Conservation (phyloP, 1,140 invertebrate species). For the Hirudo medicinalis region DNA sequence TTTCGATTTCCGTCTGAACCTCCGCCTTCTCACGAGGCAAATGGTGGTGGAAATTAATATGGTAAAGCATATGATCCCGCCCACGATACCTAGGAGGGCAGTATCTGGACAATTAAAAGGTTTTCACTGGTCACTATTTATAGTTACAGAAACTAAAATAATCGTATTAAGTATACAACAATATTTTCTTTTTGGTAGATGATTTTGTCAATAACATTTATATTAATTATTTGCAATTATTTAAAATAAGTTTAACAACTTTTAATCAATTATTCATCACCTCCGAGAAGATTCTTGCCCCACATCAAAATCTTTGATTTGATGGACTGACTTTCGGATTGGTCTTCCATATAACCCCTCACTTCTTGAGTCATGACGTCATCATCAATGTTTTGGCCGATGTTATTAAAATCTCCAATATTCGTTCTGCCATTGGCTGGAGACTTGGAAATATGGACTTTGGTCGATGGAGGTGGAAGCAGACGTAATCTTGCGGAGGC, state of each 20-base stretch:
- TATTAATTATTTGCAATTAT: no score
- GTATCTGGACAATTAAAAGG: neutral
- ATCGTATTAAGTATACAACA: neutral
- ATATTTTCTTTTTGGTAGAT: neutral
- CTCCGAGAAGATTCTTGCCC: no score
- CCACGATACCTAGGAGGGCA: neutral
- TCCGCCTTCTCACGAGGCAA: neutral
- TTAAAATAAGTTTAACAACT: no score
- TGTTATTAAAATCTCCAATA: neutral
- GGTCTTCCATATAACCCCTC: neutral
- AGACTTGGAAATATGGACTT: neutral
- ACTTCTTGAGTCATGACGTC: neutral
- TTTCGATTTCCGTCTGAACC: neutral
- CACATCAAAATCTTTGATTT: neutral
- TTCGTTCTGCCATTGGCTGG: neutral
- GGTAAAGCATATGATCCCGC: neutral
- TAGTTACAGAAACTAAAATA: neutral
- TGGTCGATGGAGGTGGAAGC: neutral
- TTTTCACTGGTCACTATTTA: neutral
- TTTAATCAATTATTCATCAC: no score
- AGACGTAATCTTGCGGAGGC: neutral
- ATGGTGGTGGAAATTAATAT: neutral
- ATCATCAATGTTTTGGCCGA: neutral
- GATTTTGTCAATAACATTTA: no score
- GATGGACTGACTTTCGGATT: neutral